phyloP scores from a whole-genome alignment of 2,888 invertebrate genomes.

The Eulithis testata region DNA sequence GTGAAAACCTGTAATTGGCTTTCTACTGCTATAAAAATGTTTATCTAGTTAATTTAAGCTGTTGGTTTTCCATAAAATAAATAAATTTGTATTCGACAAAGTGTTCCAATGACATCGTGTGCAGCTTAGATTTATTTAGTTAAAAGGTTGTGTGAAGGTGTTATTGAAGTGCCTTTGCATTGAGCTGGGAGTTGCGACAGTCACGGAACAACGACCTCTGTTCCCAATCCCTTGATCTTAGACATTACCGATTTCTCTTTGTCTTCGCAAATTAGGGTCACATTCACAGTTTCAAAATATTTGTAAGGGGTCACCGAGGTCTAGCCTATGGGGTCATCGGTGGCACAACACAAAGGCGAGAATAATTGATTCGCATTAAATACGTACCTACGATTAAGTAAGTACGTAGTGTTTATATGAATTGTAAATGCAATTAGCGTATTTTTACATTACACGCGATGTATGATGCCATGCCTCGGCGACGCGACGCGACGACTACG shows the following conservation, averaged over 20 bases:
- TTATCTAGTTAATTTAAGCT: too few relatives aligned
- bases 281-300: slow-evolving; percentile 23
- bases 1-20: too few relatives aligned
- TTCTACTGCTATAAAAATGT: too few relatives aligned
- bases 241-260: slow-evolving; percentile 39
- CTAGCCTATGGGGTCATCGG: slow-evolving; percentile 26
- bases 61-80: too few relatives aligned
- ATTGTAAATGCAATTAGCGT: slow-evolving; percentile 47
- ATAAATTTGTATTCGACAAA: too few relatives aligned
- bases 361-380: slow-evolving; percentile 26
- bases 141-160: slow-evolving; percentile 5
- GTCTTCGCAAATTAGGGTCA: slow-evolving; percentile 40
- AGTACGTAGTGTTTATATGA: slow-evolving; percentile 50
- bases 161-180: slow-evolving; percentile 4
- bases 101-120: too few relatives aligned
- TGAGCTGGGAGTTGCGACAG: slow-evolving; percentile 14
- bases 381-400: slow-evolving; percentile 43
- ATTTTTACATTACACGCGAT: slow-evolving; percentile 47
- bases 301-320: slow-evolving; percentile 17
- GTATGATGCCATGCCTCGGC: not conserved
- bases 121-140: not conserved
- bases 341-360: slow-evolving; percentile 24
- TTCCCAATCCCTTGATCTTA: slow-evolving; percentile 34
- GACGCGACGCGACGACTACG: too few relatives aligned
- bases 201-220: slow-evolving; percentile 16